These are phyloP conservation scores for Danio rerio DNA, from an alignment of 2,113 vertebrate genomes.

Conservation along the genomic window GRCz12tu NC_133193.1:52845501-52846000, in stretches of 20 bases:
- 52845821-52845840: slow-evolving; percentile 7
- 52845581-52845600: slow-evolving; percentile 47
- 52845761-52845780: slow-evolving; percentile 33
- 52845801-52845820: slow-evolving; percentile 22
- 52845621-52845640: slow-evolving; percentile 23
- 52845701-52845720: slow-evolving; percentile 1
- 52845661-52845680: slow-evolving; percentile 8
- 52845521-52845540: slow-evolving; percentile 35
- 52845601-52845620: slow-evolving; percentile 10
- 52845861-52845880: background rate
- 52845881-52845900: background rate
- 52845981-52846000: slow-evolving; percentile 13
- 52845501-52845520: slow-evolving; percentile 15
- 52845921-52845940: slow-evolving; percentile 13
- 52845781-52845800: background rate
- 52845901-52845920: slow-evolving; percentile 21
- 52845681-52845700: slow-evolving; percentile 45
- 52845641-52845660: slow-evolving; percentile 28
- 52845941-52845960: background rate
- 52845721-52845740: slow-evolving; percentile 27
- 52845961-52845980: background rate
- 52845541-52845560: slow-evolving; percentile 48
- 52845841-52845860: background rate
- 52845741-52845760: background rate
- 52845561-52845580: slow-evolving; percentile 42